Base-by-base conservation (phyloP, 2,888 invertebrate genomes). In the Apodemia mormo region DNA sequence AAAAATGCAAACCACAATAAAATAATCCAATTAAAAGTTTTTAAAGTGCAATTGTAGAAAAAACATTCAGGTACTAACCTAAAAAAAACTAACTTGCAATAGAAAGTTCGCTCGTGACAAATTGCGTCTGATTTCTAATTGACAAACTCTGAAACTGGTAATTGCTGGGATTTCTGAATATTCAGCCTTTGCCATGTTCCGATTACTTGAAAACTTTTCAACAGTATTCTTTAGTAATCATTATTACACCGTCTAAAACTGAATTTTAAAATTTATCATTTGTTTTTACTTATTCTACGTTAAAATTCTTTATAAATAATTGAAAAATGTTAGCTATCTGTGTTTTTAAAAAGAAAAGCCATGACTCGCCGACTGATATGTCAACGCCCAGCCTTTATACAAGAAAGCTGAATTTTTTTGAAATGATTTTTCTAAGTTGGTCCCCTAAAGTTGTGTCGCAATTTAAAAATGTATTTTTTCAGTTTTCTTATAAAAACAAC, bases 121-220 rank as follows among this genome's bases (percentile, higher is more conserved):
- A 68, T 68, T 54, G 68, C 68, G 68, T 37, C 52, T 52, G 65
- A 61, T 61, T 65, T 65, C 68, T 68, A 52, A 68, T 68, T 68
- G 68, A 68, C 68, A 68, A 68, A 68, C 68, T 68, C 68, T 40
- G 66, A 29, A 68, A 61, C 58, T 61, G 58, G 58, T 68, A 68
- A 68, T 68, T 68, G 65, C 68, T 40, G 37, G 65, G 40, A 54
- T 65, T 65, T 56, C 68, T 54, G 65, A 68, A 68, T 54, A 68
- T 68, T 40, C 65, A 68, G 52, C 54, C 68, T 65, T 65, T 68
- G 49, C 65, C 4, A 68, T 49, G 22, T 14, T 29, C 29, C 68
- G 40, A 68, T 65, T 65, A 68, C 58, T 61, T 61, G 58, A 61
- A 61, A 61, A 61, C 58, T 61, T 61, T 61, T 61, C 58, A 14